Percentiles rank a stretch among this genome's conserved stretches.
phyloP scores from a whole-genome alignment of 2,113 vertebrate species.

The Colius striatus region DNA sequence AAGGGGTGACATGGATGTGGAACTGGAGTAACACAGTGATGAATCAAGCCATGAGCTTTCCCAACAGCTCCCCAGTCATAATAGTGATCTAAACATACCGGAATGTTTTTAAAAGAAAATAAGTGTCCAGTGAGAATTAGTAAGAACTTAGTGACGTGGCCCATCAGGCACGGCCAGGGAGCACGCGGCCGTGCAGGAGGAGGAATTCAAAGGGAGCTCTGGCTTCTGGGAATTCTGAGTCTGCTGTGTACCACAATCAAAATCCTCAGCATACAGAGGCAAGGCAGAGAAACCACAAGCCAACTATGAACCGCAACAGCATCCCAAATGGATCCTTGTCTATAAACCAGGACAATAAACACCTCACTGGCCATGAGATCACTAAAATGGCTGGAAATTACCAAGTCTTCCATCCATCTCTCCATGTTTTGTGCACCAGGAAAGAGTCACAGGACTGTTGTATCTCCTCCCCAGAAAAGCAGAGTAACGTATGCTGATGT shows the following conservation, averaged over 20 bases:
- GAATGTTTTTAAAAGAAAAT: conserved; percentile 3
- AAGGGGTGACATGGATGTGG: not conserved
- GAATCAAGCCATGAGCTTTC: conserved; percentile 4
- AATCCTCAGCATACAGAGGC: not conserved
- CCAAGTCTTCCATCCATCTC: not conserved
- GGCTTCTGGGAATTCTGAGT: not conserved
- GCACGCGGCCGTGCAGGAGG: rapidly evolving
- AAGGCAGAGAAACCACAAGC: not conserved
- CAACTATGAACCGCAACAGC: not conserved
- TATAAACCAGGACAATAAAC: not conserved
- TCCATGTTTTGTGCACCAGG: not conserved
- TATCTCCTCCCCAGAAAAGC: not conserved
- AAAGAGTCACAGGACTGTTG: not conserved
- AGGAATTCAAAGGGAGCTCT: not conserved
- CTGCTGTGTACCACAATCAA: not conserved
- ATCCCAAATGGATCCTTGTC: not conserved
- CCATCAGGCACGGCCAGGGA: not conserved
- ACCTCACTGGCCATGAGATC: not conserved
- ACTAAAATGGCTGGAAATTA: not conserved
- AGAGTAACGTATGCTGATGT: not conserved
- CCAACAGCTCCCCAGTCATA: not conserved
- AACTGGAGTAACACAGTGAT: not conserved
- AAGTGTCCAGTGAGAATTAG: not conserved
- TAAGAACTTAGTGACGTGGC: not conserved
- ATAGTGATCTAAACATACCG: not conserved